Percentiles rank a stretch among this genome's conserved stretches.
Evolutionary conservation across 1,140 invertebrate species (phyloP).

Genomic region (Hycleus cichorii): DNA sequence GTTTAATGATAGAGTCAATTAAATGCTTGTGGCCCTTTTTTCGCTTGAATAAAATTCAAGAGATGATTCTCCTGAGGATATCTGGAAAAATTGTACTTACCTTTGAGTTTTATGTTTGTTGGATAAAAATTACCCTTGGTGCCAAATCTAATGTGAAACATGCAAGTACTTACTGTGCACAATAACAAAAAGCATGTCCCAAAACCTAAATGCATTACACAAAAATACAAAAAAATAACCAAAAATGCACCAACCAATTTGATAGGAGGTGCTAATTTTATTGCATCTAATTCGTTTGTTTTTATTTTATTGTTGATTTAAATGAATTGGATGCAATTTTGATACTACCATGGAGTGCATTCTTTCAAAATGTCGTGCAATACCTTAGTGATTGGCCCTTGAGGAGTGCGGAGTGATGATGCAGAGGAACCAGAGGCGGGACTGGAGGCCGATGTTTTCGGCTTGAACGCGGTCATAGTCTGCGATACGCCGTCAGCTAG

Average conservation of each 20-base stretch:
- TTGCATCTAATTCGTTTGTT: no score
- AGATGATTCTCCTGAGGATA: no score
- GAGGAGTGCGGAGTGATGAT: conserved; percentile 56
- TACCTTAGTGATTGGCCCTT: conserved; percentile 92
- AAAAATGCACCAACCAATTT: background rate
- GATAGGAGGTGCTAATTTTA: no score
- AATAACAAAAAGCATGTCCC: background rate
- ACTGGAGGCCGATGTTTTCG: conserved; percentile 76
- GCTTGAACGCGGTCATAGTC: conserved; percentile 93
- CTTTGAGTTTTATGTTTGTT: no score
- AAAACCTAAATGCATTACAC: background rate
- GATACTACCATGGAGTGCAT: background rate
- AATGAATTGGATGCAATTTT: background rate
- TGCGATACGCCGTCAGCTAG: conserved; percentile 95
- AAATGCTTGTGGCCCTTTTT: no score
- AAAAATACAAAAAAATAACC: background rate
- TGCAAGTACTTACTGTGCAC: conserved; percentile 1
- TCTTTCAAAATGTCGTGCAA: conserved; percentile 17
- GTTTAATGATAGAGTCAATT: no score
- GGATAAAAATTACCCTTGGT: no score
- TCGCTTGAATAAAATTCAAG: no score
- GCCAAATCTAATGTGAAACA: background rate
- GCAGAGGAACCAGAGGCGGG: conserved; percentile 57
- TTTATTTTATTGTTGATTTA: no score
- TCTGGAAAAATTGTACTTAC: no score